These are phyloP conservation scores for Hipparchia sbordonii DNA, from an alignment of 2,888 invertebrate species.

Conservation along the genomic window DNA sequence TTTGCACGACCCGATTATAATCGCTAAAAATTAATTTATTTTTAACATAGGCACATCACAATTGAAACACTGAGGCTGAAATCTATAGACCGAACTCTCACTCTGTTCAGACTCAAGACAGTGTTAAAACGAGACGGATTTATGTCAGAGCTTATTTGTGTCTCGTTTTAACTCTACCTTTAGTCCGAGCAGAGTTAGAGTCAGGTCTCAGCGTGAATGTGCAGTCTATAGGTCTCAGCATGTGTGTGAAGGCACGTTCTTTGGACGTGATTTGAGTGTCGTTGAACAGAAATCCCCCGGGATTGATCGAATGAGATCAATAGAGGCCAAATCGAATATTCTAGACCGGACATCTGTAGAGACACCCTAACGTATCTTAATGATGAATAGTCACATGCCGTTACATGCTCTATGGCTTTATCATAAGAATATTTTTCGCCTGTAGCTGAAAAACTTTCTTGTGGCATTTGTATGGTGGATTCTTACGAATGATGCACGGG, in stretches of 20 bases:
- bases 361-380: not conserved
- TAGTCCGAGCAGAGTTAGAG: no score
- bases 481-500: not conserved
- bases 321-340: not conserved
- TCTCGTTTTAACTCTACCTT: no score
- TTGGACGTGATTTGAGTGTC: not conserved
- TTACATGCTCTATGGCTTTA: not conserved
- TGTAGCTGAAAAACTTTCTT: not conserved
- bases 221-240: no score
- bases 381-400: not conserved
- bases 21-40: not conserved
- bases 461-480: not conserved
- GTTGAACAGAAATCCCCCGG: not conserved
- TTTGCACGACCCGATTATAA: not conserved
- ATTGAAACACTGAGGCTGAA: not conserved
- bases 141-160: no score
- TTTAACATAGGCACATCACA: not conserved
- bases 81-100: no score
- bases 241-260: not conserved
- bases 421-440: not conserved
- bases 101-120: no score
- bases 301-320: not conserved
- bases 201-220: no score
- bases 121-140: no score
- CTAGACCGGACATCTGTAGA: constrained; percentile 1